Evolutionary conservation across 2,113 vertebrate species (phyloP).

Genomic region (Centropus unirufus): DNA sequence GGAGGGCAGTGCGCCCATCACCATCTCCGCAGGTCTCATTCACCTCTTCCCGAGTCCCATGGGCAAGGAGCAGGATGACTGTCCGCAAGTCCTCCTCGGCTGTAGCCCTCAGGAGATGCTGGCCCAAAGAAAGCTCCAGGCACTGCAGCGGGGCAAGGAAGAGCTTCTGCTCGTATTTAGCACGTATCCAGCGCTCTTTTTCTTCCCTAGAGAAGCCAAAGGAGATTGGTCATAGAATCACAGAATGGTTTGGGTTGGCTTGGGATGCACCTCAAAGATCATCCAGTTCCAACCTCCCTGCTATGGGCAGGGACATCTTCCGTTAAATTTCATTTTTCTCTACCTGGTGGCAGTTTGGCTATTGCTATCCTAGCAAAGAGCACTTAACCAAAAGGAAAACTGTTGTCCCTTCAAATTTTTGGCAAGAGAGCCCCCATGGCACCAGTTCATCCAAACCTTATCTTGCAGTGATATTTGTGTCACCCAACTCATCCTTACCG

Average conservation of each 20-base stretch:
- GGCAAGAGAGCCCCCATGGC: neutral
- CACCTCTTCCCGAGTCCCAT: slow-evolving; percentile 91
- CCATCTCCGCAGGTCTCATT: slow-evolving; percentile 95
- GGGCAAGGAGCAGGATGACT: slow-evolving; percentile 91
- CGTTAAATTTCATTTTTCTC: too few species aligned
- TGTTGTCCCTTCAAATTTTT: neutral
- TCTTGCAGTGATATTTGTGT: neutral
- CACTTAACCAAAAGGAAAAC: neutral
- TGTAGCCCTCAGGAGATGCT: slow-evolving; percentile 88
- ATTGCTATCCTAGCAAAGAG: neutral
- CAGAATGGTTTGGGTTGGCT: too few species aligned
- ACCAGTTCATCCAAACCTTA: neutral
- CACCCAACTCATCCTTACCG: too few species aligned
- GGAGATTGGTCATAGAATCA: neutral
- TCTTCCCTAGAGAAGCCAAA: slow-evolving; percentile 86
- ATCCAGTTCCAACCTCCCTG: too few species aligned
- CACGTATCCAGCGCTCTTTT: slow-evolving; percentile 95
- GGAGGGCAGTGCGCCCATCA: slow-evolving; percentile 90
- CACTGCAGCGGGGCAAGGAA: slow-evolving; percentile 86
- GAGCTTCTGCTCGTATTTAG: slow-evolving; percentile 95
- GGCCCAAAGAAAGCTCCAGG: slow-evolving; percentile 88
- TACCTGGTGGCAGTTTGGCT: neutral
- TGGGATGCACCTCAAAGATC: too few species aligned
- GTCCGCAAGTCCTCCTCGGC: slow-evolving; percentile 89
- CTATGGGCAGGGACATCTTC: too few species aligned